A percentile compares a stretch with the other conserved stretches of the same genome.
Conservation (phyloP, 2,797 vertebrate species). For the Sebastes diaconus region DNA sequence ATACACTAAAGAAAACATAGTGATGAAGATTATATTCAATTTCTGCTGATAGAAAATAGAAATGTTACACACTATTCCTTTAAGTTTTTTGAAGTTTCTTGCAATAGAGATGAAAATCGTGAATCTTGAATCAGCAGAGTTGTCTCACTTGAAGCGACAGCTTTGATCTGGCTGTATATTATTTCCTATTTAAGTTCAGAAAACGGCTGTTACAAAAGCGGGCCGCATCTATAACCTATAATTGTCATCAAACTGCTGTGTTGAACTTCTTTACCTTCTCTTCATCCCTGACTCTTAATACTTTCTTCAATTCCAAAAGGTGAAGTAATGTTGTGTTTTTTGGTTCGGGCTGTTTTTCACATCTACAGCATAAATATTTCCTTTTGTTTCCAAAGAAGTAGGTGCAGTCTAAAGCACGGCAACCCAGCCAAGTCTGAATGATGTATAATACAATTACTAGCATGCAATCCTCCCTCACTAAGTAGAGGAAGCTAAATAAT, state of each 20-base stretch:
- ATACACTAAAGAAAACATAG: too few relatives aligned
- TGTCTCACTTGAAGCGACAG: background rate
- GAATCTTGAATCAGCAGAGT: background rate
- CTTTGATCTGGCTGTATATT: background rate
- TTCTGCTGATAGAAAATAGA: too few relatives aligned
- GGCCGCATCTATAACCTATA: background rate
- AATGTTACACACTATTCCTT: background rate
- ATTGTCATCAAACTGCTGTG: background rate
- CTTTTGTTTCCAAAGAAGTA: background rate
- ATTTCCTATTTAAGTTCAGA: background rate
- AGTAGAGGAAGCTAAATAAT: slow-evolving; percentile 50
- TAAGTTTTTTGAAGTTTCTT: background rate
- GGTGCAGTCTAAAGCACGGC: background rate
- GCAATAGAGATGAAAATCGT: background rate
- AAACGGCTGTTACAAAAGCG: background rate
- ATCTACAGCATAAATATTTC: background rate
- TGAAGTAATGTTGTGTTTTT: background rate
- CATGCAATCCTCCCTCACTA: slow-evolving; percentile 20
- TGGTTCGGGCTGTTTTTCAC: background rate
- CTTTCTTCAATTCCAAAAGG: background rate
- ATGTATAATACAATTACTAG: slow-evolving; percentile 46
- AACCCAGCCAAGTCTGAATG: slow-evolving; percentile 24
- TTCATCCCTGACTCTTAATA: background rate
- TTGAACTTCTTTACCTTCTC: background rate
- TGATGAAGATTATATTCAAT: too few relatives aligned